Evolutionary conservation across 2,113 vertebrate genomes (phyloP), one percentile per base, ranked within the genome.

Genomic region (Solenodon paradoxus): DNA sequence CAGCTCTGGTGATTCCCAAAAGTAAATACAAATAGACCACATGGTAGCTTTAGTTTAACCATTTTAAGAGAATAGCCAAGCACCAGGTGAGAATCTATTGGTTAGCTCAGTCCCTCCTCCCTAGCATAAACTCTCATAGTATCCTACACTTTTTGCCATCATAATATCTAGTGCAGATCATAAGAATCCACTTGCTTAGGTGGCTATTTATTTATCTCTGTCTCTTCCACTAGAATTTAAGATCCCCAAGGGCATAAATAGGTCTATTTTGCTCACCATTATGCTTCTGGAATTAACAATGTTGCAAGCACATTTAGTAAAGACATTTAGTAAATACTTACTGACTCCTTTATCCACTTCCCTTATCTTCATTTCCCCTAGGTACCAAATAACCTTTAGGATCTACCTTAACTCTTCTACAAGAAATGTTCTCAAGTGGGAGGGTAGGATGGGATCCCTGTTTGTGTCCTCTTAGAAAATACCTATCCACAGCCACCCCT

Each of bases 221-320:
- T 64, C 74, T 88, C 30, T 72, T 38, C 26, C 32, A 59, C 45
- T 59, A 77, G 51, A 86, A 12, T 81, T 22, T 64, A 82, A 94
- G 10, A n/a, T 81, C 53, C 35, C 32, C 22, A 20, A 79, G 61
- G 45, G 38, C 38, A 82, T 11, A 45, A 61, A 16, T 53, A 59
- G 30, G 22, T 90, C 71, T 90, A 17, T 78, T 83, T 64, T 87
- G 53, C 55, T 93, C 78, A 85, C 42, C 68, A 9, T 84, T 87
- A 5, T 74, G 49, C 90, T 85, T 96, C 78, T 95, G 82, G 24
- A 45, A 64, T 49, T 68, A 63, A 84, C 22, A 92, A 64, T 75
- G 42, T 89, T 55, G 35, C 51, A 90, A 93, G 35, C 19, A 77
- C 26, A 81, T 55, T 45, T n/a, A n/a, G n/a, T n/a, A 51, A 42